Base-by-base conservation (phyloP, 1,140 invertebrate genomes). In the Antheraea pernyi region DNA sequence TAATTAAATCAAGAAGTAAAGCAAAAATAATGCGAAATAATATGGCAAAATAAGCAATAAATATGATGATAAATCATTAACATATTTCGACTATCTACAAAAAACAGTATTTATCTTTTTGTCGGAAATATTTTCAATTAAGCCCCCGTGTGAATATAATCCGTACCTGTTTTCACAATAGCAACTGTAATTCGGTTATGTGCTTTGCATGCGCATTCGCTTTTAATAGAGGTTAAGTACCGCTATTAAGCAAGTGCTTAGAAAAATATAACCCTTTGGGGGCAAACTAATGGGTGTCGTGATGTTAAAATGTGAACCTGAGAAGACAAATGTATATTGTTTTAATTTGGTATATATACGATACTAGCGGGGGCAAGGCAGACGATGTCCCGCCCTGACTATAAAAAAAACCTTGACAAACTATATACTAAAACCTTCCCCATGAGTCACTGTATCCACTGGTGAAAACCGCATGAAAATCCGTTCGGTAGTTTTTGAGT, bases 191-290 rank as follows among this genome's bases (percentile, higher is more conserved):
- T 74, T 70, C 62, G 68, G 69, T 58, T 74, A 74, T 70, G 65
- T 67, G 64, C 46, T 53, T 74, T 42, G 69, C 72, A 74, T 68
- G 68, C 65, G 61, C 65, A 37, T 70, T 69, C 48, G 48, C 67
- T 71, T 71, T 75, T 69, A 75, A 75, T 71, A 75, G 69, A 75
- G 69, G 69, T 71, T 71, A 75, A 75, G 73, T 71, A 61, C 69
- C 66, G 70, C 53, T 69, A 71, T 46, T 64, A 65, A 58, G 22
- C 42, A 53, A 53, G 16, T n/a, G 46, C 46, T 53, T 53, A 53
- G 46, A 53, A 53, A 53, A 53, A 53, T 53, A 53, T n/a, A 16
- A 53, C 0, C 11, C 46, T 16, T 53, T 53, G 11, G 46, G 16
- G 46, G 46, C 13, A 53, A 53, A 0, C 16, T 53, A 53, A 53